phyloP scores from a whole-genome alignment of 2,797 vertebrate species.

The Rhodeus uyekii region DNA sequence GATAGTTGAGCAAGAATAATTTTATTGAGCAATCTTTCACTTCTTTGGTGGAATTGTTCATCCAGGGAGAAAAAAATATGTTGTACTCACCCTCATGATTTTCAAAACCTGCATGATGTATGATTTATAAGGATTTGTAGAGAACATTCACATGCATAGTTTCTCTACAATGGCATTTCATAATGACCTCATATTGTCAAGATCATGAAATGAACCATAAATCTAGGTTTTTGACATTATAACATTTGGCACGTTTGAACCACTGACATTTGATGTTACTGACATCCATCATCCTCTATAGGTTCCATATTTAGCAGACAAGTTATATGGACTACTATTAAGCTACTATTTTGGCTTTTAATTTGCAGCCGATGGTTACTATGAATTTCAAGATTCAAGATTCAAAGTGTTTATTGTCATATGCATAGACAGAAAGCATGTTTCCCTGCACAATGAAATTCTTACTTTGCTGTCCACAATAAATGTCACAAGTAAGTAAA shows the following conservation, averaged over 20 bases:
- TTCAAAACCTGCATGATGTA: not conserved
- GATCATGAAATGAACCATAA: not conserved
- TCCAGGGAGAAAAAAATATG: not conserved
- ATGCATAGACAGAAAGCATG: no score
- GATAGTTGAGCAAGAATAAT: constrained; percentile 16
- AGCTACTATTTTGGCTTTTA: not conserved
- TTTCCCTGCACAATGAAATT: no score
- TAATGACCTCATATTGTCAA: not conserved
- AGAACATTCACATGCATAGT: not conserved
- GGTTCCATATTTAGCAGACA: not conserved
- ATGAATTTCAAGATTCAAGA: no score
- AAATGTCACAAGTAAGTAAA: no score
- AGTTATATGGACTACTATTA: not conserved
- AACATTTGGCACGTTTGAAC: not conserved
- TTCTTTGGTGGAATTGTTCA: not conserved
- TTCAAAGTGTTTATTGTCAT: no score
- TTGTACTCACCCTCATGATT: not conserved
- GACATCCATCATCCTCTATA: no score
- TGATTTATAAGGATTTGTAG: not conserved
- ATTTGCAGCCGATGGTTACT: not conserved
- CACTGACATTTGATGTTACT: not conserved
- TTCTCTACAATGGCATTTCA: not conserved
- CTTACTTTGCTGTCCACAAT: no score
- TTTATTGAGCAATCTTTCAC: constrained; percentile 23
- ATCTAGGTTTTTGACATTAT: not conserved